Percentiles rank a stretch among this genome's conserved stretches.
These are phyloP conservation scores for Actinia tenebrosa DNA, from an alignment of 64 coral and sea anemone species.

Conservation along the genomic window DNA sequence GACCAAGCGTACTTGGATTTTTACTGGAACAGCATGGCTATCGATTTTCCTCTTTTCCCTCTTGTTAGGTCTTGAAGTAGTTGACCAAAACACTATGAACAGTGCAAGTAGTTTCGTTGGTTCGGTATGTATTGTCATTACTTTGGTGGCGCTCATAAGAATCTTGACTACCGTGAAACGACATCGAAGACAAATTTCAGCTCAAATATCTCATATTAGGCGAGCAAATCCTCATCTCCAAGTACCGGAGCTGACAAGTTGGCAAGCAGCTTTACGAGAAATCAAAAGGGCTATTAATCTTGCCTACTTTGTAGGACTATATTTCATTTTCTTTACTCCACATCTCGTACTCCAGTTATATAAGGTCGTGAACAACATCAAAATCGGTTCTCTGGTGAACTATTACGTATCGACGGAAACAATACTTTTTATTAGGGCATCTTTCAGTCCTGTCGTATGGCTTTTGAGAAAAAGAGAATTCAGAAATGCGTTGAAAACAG, in stretches of 20 bases:
- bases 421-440: neutral
- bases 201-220: neutral
- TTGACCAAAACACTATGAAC: neutral
- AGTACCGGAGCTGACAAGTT: neutral
- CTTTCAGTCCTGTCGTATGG: neutral
- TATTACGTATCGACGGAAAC: neutral
- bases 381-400: neutral
- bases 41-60: neutral
- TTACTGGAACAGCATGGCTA: neutral
- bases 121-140: neutral
- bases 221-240: neutral
- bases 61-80: neutral
- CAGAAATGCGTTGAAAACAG: neutral
- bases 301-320: neutral
- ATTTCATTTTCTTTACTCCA: neutral
- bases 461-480: neutral
- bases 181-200: conserved; percentile 11
- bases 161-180: neutral
- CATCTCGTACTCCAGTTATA: neutral
- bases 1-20: neutral
- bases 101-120: neutral
- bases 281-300: neutral
- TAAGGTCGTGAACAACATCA: neutral
- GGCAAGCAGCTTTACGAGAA: neutral
- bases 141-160: neutral